Conservation (phyloP, 2,797 vertebrate species). For the Bucorvus abyssinicus region DNA sequence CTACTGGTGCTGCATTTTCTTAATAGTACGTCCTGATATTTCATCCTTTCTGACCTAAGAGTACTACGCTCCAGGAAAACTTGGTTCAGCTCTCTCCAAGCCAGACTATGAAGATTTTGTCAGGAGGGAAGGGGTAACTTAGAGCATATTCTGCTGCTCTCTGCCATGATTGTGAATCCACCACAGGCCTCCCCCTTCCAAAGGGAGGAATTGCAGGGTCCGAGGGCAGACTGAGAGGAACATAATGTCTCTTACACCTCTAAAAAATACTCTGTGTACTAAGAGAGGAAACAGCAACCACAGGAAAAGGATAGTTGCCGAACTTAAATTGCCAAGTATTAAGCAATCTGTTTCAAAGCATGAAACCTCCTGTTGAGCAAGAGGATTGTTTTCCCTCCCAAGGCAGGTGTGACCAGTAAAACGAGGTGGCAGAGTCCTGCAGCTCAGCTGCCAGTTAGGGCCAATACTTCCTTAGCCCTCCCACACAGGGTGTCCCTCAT, state of each 20-base stretch:
- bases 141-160: neutral
- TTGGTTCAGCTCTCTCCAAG: neutral
- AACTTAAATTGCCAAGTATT: neutral
- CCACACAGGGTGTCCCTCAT: neutral
- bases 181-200: neutral
- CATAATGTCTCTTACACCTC: neutral
- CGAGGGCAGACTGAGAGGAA: neutral
- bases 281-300: conserved; percentile 17
- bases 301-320: neutral
- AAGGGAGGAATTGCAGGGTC: neutral
- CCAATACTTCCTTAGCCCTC: neutral
- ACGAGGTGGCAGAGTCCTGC: neutral
- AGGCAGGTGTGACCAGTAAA: conserved; percentile 3
- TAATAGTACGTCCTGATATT: neutral
- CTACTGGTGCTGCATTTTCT: neutral
- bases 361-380: conserved; percentile 34
- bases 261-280: neutral
- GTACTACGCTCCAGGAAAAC: neutral
- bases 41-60: neutral
- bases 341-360: conserved; percentile 11
- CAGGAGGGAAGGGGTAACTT: neutral
- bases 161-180: neutral
- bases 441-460: neutral
- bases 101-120: neutral
- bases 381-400: neutral